Evolutionary conservation across 2,888 invertebrate genomes (phyloP).

Genomic region (Pammene fasciana): DNA sequence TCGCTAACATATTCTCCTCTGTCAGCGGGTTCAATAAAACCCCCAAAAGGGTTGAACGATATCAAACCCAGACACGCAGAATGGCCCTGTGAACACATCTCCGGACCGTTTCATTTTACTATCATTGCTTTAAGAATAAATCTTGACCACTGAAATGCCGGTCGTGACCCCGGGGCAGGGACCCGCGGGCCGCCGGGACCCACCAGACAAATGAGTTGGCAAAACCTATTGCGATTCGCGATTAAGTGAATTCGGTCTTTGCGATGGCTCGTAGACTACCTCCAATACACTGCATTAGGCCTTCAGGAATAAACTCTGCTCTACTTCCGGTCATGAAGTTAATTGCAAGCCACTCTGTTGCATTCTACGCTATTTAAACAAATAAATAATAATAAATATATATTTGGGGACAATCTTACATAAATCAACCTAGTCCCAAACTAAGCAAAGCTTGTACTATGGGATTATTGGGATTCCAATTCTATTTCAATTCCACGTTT

Average conservation of each 20-base stretch:
- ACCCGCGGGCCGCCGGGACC: slow-evolving; percentile 5
- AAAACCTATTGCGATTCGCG: slow-evolving; percentile 35
- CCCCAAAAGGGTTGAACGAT: neutral
- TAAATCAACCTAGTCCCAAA: too few relatives aligned
- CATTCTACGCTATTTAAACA: too few relatives aligned
- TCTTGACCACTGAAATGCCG: slow-evolving; percentile 1
- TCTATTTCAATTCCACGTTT: too few relatives aligned
- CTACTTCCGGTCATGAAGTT: too few relatives aligned
- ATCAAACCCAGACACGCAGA: neutral
- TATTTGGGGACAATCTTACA: too few relatives aligned
- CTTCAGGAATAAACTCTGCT: too few relatives aligned
- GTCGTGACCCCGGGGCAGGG: neutral
- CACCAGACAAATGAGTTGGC: slow-evolving; percentile 37
- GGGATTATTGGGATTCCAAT: too few relatives aligned
- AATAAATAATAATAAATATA: too few relatives aligned
- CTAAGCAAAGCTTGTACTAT: too few relatives aligned
- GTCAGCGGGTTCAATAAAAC: neutral
- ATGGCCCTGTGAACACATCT: neutral
- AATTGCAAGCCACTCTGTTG: too few relatives aligned
- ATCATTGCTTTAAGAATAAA: slow-evolving; percentile 10
- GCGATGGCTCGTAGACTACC: neutral
- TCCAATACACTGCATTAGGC: neutral
- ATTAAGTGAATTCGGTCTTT: slow-evolving; percentile 36
- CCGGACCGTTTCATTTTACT: slow-evolving; percentile 7
- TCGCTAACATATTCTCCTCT: too few relatives aligned